A percentile compares a stretch with the other conserved stretches of the same genome.
Evolutionary conservation across 2,797 vertebrate genomes (phyloP).

Genomic region (Pangasius mekongensis): DNA sequence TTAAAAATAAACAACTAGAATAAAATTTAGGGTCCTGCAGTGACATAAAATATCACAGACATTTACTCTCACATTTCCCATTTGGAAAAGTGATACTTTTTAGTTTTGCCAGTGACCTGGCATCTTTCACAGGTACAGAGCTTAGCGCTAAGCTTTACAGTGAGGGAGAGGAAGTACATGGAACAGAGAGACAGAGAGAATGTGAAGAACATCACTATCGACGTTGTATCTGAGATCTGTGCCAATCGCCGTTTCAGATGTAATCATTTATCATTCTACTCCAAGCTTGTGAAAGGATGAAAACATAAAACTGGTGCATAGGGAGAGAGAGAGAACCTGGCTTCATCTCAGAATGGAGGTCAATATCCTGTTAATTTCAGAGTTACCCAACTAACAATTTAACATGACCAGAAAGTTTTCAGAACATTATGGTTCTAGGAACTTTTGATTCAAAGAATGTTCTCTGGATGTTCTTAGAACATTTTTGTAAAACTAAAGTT

Average conservation of each 20-base stretch:
- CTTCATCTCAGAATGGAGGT: neutral
- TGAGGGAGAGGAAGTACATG: neutral
- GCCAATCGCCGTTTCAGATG: constrained; percentile 73
- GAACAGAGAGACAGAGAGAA: neutral
- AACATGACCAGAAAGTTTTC: neutral
- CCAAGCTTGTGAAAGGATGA: constrained; percentile 56
- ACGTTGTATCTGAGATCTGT: constrained; percentile 64
- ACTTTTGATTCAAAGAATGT: neutral
- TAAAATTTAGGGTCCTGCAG: neutral
- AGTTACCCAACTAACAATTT: neutral
- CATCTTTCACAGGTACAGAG: constrained; percentile 8
- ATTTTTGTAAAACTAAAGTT: neutral
- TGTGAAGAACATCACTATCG: constrained; percentile 63
- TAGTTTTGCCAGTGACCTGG: constrained; percentile 33
- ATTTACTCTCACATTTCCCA: neutral
- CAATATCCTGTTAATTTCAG: neutral
- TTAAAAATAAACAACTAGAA: neutral
- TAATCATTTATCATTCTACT: constrained; percentile 68
- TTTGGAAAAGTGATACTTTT: constrained; percentile 23
- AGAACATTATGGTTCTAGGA: neutral
- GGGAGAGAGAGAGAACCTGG: constrained; percentile 35
- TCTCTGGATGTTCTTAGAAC: neutral
- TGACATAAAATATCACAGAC: constrained; percentile 3
- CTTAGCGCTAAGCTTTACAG: constrained; percentile 17
- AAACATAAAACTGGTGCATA: neutral